Percentiles rank a stretch among this genome's conserved stretches.
These are phyloP conservation scores for Halcyon senegalensis DNA, from an alignment of 2,113 vertebrate genomes.

Conservation along the genomic window DNA sequence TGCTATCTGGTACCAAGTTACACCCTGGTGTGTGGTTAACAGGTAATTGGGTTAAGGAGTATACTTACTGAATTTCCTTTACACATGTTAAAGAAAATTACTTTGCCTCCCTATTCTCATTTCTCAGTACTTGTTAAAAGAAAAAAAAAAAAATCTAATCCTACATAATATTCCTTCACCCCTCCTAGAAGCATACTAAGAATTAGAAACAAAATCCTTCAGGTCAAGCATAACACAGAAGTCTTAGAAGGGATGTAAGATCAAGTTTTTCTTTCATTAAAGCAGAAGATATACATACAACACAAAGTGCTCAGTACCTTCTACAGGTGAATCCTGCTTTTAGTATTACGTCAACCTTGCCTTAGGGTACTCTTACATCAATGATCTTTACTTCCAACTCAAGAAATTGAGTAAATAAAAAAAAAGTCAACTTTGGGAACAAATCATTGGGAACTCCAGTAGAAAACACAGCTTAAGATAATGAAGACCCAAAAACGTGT, in stretches of 20 bases:
- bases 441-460: rapidly evolving
- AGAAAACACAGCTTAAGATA: neutral
- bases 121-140: neutral
- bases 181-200: neutral
- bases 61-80: neutral
- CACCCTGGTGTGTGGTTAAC: neutral
- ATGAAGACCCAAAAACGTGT: rapidly evolving
- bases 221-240: neutral
- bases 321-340: neutral
- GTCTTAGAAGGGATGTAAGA: neutral
- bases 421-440: neutral
- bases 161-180: neutral
- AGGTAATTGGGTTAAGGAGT: neutral
- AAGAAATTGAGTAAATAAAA: neutral
- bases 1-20: neutral
- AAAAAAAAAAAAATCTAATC: no score
- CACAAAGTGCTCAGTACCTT: neutral
- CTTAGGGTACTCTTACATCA: neutral
- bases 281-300: neutral
- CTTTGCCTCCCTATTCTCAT: rapidly evolving
- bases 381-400: neutral
- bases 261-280: neutral
- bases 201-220: neutral
- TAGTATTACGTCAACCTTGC: neutral
- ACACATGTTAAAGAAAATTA: neutral